A percentile compares a stretch with the other conserved stretches of the same genome.
Evolutionary conservation across 2,113 vertebrate genomes (phyloP).

Genomic region (Dissostichus mawsoni): DNA sequence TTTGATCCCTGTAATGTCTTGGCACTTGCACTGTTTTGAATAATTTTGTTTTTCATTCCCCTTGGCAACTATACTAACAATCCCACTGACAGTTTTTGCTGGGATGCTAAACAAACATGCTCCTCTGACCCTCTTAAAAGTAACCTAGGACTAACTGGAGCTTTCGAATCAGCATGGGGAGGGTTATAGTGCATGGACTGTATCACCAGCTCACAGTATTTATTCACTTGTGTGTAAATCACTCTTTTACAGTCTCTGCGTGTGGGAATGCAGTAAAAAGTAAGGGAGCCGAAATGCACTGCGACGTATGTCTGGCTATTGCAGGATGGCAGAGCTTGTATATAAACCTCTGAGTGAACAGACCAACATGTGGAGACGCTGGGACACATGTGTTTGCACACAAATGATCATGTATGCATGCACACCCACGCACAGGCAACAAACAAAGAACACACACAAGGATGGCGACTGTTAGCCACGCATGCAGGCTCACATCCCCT

Average conservation of each 20-base stretch:
- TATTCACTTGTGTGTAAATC: constrained; percentile 72
- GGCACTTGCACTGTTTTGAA: constrained; percentile 10
- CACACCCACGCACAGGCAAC: constrained; percentile 23
- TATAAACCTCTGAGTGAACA: constrained; percentile 43
- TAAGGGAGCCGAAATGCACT: constrained; percentile 29
- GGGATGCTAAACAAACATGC: constrained; percentile 41
- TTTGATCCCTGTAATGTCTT: constrained; percentile 7
- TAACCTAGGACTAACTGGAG: constrained; percentile 38
- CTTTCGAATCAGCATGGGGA: constrained; percentile 35
- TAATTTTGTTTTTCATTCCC: constrained; percentile 10
- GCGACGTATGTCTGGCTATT: constrained; percentile 46
- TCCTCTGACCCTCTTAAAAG: constrained; percentile 44
- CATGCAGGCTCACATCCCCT: constrained; percentile 34
- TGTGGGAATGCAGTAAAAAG: constrained; percentile 76
- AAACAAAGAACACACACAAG: constrained; percentile 33
- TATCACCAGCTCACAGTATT: constrained; percentile 54
- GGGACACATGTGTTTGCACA: constrained; percentile 61
- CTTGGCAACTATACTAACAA: constrained; percentile 12
- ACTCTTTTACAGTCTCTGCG: constrained; percentile 64
- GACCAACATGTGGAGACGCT: constrained; percentile 39
- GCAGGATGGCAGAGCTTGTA: constrained; percentile 32
- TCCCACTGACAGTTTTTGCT: constrained; percentile 18
- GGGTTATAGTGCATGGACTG: constrained; percentile 18
- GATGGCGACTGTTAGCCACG: not conserved
- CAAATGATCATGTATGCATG: constrained; percentile 56